Base-by-base conservation (phyloP, 2,888 invertebrate genomes). In the Clivina fossor region DNA sequence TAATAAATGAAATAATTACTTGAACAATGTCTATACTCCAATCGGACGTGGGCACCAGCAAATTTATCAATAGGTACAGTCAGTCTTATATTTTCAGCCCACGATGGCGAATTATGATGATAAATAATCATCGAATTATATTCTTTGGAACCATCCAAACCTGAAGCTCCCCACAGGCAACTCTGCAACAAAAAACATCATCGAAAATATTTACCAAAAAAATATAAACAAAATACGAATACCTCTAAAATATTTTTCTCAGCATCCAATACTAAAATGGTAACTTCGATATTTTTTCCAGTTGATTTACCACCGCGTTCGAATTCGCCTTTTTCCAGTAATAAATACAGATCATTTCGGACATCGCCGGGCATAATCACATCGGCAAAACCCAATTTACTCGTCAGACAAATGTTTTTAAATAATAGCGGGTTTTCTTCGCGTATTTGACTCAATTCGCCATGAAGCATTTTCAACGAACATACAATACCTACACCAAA, bases 321-420 rank as follows among this genome's bases (percentile, higher is more conserved):
- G 68, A 95, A 95, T 70, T 96, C 95, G 0, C 91, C 95, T 48
- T 83, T 81, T 66, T 90, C 90, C 62, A 97, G 71, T 5, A 88
- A 90, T 50, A 96, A 75, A 72, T 95, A 96, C 60, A 97, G 80
- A 74, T 97, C 96, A 73, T 97, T 97, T 50, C 95, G 80, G 5
- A 93, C 90, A 71, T 93, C 92, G 7, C 95, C 95, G 0, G 96
- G 95, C 90, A 94, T 93, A 55, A 96, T 94, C 50, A 95, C 89
- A 76, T 96, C 95, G 33, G 95, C 90, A 70, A 95, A 95, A 2
- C 95, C 94, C 55, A 93, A 82, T 72, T 95, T 95, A 37, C 82
- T 84, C 5, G 93, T 91, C 13, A 93, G 80, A 22, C 90, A 85
- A 2, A 92, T 86, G 59, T 91, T 91, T 71, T 88, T 88, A 69